These are phyloP conservation scores for Amphipyra tragopoginis DNA, from an alignment of 2,888 invertebrate species.

Conservation along the genomic window DNA sequence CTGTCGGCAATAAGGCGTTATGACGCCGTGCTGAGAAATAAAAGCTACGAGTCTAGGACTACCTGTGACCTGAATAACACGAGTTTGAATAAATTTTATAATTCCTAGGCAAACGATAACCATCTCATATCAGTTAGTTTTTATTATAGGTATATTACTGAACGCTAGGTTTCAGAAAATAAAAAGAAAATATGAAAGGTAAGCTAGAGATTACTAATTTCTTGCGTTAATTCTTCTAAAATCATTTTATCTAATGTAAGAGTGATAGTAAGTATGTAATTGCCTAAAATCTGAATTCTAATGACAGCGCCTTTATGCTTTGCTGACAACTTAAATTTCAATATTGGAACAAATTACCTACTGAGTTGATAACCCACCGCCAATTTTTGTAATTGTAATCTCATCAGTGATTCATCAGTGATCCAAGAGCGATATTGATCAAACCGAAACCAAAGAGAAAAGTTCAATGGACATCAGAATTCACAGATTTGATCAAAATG, in stretches of 20 bases:
- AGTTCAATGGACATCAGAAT: not conserved
- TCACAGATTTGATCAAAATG: not conserved
- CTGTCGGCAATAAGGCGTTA: slow-evolving; percentile 82
- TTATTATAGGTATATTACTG: slow-evolving; percentile 16
- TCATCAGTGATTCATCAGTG: not conserved
- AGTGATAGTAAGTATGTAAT: no score
- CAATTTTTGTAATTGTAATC: not conserved
- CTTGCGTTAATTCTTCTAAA: no score
- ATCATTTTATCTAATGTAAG: no score
- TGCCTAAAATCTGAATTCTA: not conserved
- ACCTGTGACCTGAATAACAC: slow-evolving; percentile 74
- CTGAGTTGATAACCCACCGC: no score
- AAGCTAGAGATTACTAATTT: not conserved
- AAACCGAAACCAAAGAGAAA: not conserved
- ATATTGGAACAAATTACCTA: no score
- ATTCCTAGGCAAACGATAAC: slow-evolving; percentile 48
- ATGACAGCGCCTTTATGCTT: no score
- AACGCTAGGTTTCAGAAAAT: slow-evolving; percentile 7
- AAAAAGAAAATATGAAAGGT: not conserved
- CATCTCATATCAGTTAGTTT: slow-evolving; percentile 32
- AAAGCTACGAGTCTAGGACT: slow-evolving; percentile 62
- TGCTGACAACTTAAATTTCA: no score
- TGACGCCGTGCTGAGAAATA: slow-evolving; percentile 74
- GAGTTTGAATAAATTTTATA: slow-evolving; percentile 59
- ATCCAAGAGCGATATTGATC: not conserved